Evolutionary conservation across 2,888 invertebrate species (phyloP).

Genomic region (Drosophila falleni): DNA sequence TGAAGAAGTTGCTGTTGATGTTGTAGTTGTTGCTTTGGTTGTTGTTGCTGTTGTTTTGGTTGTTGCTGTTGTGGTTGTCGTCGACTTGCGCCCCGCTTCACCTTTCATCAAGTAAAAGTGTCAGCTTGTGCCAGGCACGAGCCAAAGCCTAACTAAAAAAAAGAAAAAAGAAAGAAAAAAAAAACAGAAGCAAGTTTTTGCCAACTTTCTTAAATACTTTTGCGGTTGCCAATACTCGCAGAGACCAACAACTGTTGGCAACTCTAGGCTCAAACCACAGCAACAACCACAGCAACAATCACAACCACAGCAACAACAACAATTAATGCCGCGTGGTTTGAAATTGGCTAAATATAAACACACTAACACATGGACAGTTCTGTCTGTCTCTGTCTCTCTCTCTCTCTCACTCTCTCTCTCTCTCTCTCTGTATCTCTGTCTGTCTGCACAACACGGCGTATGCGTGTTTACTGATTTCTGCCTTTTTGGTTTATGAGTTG

Average conservation of each 20-base stretch:
- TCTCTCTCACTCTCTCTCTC: not conserved
- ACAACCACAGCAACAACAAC: constrained; percentile 43
- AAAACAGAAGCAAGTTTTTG: constrained; percentile 46
- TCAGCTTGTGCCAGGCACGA: constrained; percentile 77
- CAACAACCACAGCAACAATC: constrained; percentile 23
- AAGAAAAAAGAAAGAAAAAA: constrained; percentile 20
- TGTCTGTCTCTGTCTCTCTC: not conserved
- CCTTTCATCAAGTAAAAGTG: constrained; percentile 71
- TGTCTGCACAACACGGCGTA: constrained; percentile 52
- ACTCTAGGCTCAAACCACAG: constrained; percentile 16
- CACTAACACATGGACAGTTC: constrained; percentile 21
- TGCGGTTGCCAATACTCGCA: constrained; percentile 55
- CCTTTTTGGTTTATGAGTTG: constrained; percentile 44
- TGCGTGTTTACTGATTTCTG: constrained; percentile 59
- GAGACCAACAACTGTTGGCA: constrained; percentile 13
- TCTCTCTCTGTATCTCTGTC: not conserved
- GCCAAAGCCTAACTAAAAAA: constrained; percentile 7
- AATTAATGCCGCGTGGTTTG: constrained; percentile 62
- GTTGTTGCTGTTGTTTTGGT: constrained; percentile 18
- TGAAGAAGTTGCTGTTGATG: constrained; percentile 35
- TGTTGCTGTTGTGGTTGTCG: not conserved
- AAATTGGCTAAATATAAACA: constrained; percentile 60
- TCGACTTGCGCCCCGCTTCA: too few species aligned
- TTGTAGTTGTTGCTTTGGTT: constrained; percentile 16
- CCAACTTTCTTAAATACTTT: constrained; percentile 78